Evolutionary conservation across 2,113 vertebrate species (phyloP).

Genomic region (Cyphomyrus plagiostoma): DNA sequence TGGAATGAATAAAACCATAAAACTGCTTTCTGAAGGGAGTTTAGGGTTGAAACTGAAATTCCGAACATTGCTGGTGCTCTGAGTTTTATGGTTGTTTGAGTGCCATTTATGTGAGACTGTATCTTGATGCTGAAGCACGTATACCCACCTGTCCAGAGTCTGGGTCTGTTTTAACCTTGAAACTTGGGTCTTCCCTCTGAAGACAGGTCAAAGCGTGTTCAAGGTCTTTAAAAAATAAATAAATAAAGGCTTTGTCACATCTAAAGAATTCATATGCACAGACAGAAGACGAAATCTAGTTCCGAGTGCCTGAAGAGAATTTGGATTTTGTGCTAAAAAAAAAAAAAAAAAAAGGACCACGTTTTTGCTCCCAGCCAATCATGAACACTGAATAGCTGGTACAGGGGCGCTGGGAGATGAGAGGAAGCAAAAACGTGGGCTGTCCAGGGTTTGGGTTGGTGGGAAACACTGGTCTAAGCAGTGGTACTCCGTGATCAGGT

Average conservation of each 20-base stretch:
- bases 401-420: too few species aligned
- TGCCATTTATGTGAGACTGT: neutral
- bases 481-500: neutral
- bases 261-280: neutral
- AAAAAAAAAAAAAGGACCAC: neutral
- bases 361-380: too few species aligned
- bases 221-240: slow-evolving; percentile 63
- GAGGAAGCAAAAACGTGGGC: too few species aligned
- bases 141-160: slow-evolving; percentile 62
- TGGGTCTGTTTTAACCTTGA: slow-evolving; percentile 59
- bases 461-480: neutral
- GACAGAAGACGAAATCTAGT: neutral
- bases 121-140: neutral
- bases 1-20: neutral
- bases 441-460: too few species aligned
- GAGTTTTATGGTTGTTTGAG: neutral
- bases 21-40: neutral
- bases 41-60: neutral
- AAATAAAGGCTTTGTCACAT: neutral
- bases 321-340: neutral
- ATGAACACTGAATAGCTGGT: too few species aligned
- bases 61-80: neutral
- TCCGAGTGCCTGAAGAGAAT: neutral
- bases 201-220: slow-evolving; percentile 82
- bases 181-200: slow-evolving; percentile 89